Conservation (phyloP, 1,140 invertebrate genomes). For the Nasonia longicornis region DNA sequence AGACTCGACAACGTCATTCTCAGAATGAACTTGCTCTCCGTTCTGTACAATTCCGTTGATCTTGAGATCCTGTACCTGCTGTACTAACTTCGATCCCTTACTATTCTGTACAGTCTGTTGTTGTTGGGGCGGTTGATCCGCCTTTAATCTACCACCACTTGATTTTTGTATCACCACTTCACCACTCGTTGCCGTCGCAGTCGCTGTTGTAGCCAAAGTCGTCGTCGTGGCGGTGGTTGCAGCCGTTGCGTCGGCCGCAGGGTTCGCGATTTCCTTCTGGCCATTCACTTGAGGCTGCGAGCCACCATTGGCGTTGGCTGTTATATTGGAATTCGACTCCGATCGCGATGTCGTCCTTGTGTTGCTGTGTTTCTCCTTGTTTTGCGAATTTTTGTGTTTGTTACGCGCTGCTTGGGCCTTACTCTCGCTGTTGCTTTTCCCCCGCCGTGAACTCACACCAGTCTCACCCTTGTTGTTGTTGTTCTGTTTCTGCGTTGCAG, state of each 20-base stretch:
- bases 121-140: conserved; percentile 54
- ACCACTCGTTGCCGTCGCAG: conserved; percentile 35
- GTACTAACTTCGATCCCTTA: conserved; percentile 56
- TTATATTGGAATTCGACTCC: conserved; percentile 60
- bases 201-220: background rate
- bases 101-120: conserved; percentile 46
- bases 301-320: conserved; percentile 45
- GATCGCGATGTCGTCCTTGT: conserved; percentile 60
- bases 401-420: conserved; percentile 67
- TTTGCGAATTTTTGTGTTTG: conserved; percentile 68
- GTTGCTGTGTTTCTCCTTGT: conserved; percentile 65
- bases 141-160: conserved; percentile 57
- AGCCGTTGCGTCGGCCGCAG: conserved; percentile 50
- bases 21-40: conserved; percentile 57
- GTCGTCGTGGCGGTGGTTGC: background rate
- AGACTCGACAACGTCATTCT: conserved; percentile 58
- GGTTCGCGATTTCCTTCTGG: conserved; percentile 61
- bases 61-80: conserved; percentile 62
- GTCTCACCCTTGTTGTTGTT: conserved; percentile 67
- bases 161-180: conserved; percentile 60
- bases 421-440: conserved; percentile 68
- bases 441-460: conserved; percentile 58
- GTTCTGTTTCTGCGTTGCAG: conserved; percentile 61
- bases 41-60: conserved; percentile 62
- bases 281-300: conserved; percentile 57